phyloP scores from a whole-genome alignment of 2,888 invertebrate genomes.

The Mesorhabditis spiculigera region DNA sequence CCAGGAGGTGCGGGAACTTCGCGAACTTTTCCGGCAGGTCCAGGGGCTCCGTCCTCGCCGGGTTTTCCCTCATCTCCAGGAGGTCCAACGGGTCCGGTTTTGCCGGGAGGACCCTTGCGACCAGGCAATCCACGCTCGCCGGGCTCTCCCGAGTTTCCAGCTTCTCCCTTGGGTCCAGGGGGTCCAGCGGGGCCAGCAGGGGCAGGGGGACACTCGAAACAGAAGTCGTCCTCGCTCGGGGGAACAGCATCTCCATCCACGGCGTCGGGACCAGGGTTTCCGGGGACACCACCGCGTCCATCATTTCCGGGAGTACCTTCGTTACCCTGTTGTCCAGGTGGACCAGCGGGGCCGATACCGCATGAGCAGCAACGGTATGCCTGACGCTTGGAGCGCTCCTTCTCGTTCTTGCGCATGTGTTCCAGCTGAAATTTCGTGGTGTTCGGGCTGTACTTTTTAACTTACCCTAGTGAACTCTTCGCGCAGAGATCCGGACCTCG shows the following conservation, averaged over 20 bases:
- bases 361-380: conserved; percentile 40
- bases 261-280: conserved; percentile 42
- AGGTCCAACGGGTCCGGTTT: conserved; percentile 42
- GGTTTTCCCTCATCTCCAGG: conserved; percentile 36
- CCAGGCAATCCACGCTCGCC: conserved; percentile 37
- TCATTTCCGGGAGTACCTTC: conserved; percentile 37
- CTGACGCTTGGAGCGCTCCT: conserved; percentile 33
- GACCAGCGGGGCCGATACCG: conserved; percentile 39
- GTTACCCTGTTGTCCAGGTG: conserved; percentile 32
- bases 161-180: conserved; percentile 24
- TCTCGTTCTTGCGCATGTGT: conserved; percentile 25
- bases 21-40: conserved; percentile 28
- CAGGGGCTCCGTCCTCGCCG: conserved; percentile 38
- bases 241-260: conserved; percentile 26
- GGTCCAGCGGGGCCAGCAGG: conserved; percentile 25
- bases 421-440: conserved; percentile 18
- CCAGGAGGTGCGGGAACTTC: conserved; percentile 23
- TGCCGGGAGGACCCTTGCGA: conserved; percentile 38
- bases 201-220: conserved; percentile 40
- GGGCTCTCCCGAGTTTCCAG: conserved; percentile 21
- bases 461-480: conserved; percentile 40
- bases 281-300: conserved; percentile 39
- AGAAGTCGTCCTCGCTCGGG: conserved; percentile 33
- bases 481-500: conserved; percentile 35
- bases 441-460: not conserved